Evolutionary conservation across 2,113 vertebrate genomes (phyloP), one percentile per base, ranked within the genome.

Genomic region (Pachycephala philippinensis): DNA sequence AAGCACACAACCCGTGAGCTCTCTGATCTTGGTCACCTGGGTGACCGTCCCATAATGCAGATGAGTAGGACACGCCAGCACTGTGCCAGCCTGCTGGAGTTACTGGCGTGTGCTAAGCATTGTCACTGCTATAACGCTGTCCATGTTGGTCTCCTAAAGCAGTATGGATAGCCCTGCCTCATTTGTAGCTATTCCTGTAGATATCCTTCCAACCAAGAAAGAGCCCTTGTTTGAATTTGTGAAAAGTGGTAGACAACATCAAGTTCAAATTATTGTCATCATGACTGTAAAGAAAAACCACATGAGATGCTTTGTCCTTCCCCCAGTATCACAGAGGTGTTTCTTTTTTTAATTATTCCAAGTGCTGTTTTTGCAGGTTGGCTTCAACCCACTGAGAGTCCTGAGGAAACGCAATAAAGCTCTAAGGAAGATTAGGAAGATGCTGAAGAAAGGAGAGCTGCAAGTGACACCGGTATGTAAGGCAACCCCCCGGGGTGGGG

Each of bases 361-460:
- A 79, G 28, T 64, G 44, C 75, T 81, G 27, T 19, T 84, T 94
- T 94, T 97, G 39, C 96, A 99, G 99, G 96, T 99, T 44, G 99
- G 99, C 30, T 99, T 99, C 92, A 99, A 96, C 90, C 99, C 99
- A 15, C 79, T 98, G 95, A 98, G 98, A 94, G 95, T 99, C 70
- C 95, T 99, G 90, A 98, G 98, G 45, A 99, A 99, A 94, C 98
- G 99, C 77, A 99, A 99, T 86, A 99, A 99, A 97, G 99, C 99
- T 37, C 72, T 99, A 85, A 98, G 98, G 95, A 98, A 98, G 97
- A 99, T 99, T 63, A 98, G 97, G 81, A 99, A 98, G 94, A 97
- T 99, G 91, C 92, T 99, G 71, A 98, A 98, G 81, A 98, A 97
- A 79, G 98, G 99, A 83, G 97, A 98, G 68, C 95, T 99, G 70